Evolutionary conservation across 2,797 vertebrate genomes (phyloP).

Genomic region (Rhynchonycteris naso): DNA sequence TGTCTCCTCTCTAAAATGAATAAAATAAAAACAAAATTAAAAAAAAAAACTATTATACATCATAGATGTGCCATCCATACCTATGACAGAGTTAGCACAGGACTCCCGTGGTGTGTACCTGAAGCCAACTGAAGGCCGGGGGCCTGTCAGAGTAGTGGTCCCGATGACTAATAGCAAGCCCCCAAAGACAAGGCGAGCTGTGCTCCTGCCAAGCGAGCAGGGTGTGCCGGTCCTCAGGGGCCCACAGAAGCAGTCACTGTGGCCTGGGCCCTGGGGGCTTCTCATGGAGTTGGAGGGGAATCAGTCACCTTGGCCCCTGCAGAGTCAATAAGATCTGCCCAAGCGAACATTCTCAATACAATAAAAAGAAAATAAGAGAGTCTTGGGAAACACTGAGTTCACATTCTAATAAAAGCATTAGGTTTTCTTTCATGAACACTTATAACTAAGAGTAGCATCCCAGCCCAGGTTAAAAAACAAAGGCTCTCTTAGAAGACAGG

Average conservation of each 20-base stretch:
- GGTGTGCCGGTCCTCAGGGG: not conserved
- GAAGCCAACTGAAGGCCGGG: not conserved
- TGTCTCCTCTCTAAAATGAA: too few relatives aligned
- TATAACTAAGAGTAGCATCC: not conserved
- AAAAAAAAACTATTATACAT: not conserved
- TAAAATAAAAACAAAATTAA: too few relatives aligned
- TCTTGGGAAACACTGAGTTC: not conserved
- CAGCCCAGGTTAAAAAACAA: not conserved
- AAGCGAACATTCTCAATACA: not conserved
- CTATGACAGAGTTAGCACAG: not conserved
- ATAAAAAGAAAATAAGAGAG: not conserved
- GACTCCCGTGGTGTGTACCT: not conserved
- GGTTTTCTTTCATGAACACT: not conserved
- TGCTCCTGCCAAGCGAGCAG: not conserved
- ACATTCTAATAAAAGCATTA: not conserved
- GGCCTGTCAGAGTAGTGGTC: not conserved
- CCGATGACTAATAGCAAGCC: too few relatives aligned
- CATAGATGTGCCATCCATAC: not conserved
- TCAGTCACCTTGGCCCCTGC: not conserved
- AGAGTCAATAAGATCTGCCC: not conserved
- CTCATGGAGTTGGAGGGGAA: not conserved
- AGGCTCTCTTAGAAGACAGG: not conserved
- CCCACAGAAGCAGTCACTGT: not conserved
- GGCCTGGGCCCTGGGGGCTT: not conserved
- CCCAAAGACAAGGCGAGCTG: not conserved